Base-by-base conservation (phyloP, 1,140 invertebrate genomes). In the Proales similis region DNA sequence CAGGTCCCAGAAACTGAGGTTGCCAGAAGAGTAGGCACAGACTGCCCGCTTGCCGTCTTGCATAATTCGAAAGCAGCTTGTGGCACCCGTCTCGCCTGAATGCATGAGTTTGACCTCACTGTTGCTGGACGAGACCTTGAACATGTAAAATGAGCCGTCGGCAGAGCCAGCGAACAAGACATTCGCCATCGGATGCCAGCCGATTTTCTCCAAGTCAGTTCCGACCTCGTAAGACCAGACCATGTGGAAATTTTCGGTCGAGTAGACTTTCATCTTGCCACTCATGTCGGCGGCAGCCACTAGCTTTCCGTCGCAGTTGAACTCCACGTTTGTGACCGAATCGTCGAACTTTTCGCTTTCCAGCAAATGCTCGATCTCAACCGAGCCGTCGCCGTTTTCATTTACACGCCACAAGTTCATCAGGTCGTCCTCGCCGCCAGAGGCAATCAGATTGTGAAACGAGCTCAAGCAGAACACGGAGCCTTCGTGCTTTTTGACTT, bases 71-170 rank as follows among this genome's bases (percentile, higher is more conserved):
- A 57, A 57, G 45, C 51, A 57, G 17, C 51, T 42, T 9, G 45
- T 19, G 22, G 36, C 36, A 24, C 6, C 51, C 17, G 39, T 42
- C 7, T 57, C 51, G 0, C 51, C 51, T 0, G 33, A 24, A 42
- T 57, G 45, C 51, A 57, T 57, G 2, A 57, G 14, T 42, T 29
- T 17, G 1, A 57, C 45, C 32, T 57, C 51, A n/a, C n/a, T n/a
- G n/a, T n/a, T n/a, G 20, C 38, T 42, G 30, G 36, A 42, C 9
- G 51, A 57, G 20, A 57, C 39, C 19, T 57, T 57, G 27, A 57
- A 57, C 51, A 57, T 57, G 36, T 57, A 57, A 57, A 57, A 57
- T 9, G 39, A 57, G 20, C 51, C 51, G 12, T 57, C 51, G 14
- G 51, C 39, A 12, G 51, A 42, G 9, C 36, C 39, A 42, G 36